A percentile compares a stretch with the other conserved stretches of the same genome.
Evolutionary conservation across 2,113 vertebrate species (phyloP).

Genomic region (Amblyopsis rosae): DNA sequence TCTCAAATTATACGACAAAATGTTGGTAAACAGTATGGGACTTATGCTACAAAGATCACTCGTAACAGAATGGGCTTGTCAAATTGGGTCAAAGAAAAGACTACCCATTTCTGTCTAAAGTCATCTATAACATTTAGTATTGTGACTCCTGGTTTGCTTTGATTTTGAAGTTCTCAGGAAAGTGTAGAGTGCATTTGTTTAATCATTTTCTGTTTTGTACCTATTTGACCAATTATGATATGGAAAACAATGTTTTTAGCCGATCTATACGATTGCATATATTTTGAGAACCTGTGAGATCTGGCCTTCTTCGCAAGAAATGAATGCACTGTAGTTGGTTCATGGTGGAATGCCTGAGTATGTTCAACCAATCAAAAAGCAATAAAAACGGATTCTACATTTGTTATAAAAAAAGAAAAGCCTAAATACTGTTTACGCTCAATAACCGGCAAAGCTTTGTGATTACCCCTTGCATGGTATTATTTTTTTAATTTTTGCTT

Average conservation of each 20-base stretch:
- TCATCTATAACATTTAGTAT: slow-evolving; percentile 29
- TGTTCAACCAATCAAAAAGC: slow-evolving; percentile 64
- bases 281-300: slow-evolving; percentile 48
- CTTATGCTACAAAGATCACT: neutral
- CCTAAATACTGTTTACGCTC: slow-evolving; percentile 62
- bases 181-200: slow-evolving; percentile 35
- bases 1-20: neutral
- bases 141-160: slow-evolving; percentile 59
- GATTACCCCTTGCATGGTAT: slow-evolving; percentile 50
- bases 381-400: slow-evolving; percentile 64
- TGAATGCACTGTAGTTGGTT: slow-evolving; percentile 53
- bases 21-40: neutral
- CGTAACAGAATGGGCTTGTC: slow-evolving; percentile 18
- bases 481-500: slow-evolving; percentile 38
- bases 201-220: slow-evolving; percentile 23
- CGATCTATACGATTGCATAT: slow-evolving; percentile 32
- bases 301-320: slow-evolving; percentile 44
- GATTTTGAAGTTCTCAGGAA: slow-evolving; percentile 74
- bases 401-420: slow-evolving; percentile 43
- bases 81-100: slow-evolving; percentile 38
- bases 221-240: slow-evolving; percentile 34
- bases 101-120: slow-evolving; percentile 2
- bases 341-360: slow-evolving; percentile 40
- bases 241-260: slow-evolving; percentile 6
- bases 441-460: slow-evolving; percentile 43